Conservation (phyloP, 2,797 vertebrate species). For the Meda fulgida region DNA sequence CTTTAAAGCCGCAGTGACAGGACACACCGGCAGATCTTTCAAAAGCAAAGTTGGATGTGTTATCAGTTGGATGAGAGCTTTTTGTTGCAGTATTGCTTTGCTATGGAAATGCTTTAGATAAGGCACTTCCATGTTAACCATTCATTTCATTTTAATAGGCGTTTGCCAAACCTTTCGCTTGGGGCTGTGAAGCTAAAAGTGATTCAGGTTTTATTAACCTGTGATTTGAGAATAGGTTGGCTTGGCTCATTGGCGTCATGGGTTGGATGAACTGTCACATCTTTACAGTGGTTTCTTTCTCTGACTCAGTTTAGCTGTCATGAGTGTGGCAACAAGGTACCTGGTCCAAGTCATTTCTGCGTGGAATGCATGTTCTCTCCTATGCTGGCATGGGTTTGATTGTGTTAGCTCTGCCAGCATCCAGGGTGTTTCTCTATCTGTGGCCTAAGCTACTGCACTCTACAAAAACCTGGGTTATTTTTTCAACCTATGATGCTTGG, state of each 20-base stretch:
- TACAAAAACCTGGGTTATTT: too few species aligned
- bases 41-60: slow-evolving; percentile 44
- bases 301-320: background rate
- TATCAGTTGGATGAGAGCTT: slow-evolving; percentile 31
- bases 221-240: slow-evolving; percentile 28
- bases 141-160: slow-evolving; percentile 52
- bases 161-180: slow-evolving; percentile 48
- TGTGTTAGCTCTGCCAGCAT: too few species aligned
- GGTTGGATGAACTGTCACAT: slow-evolving; percentile 52
- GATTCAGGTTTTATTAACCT: slow-evolving; percentile 51
- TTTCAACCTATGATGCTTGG: too few species aligned
- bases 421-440: too few species aligned
- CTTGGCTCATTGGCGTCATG: slow-evolving; percentile 4
- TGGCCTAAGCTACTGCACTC: too few species aligned
- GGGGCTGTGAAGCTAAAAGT: slow-evolving; percentile 37
- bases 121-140: slow-evolving; percentile 35
- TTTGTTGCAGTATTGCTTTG: slow-evolving; percentile 41
- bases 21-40: slow-evolving; percentile 36
- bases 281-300: slow-evolving; percentile 27
- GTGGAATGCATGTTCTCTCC: background rate
- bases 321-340: background rate
- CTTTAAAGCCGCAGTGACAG: slow-evolving; percentile 49
- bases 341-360: background rate
- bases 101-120: slow-evolving; percentile 51
- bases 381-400: too few species aligned